Evolutionary conservation across 2,888 invertebrate species (phyloP).

Genomic region (Tetanocera ferruginea): DNA sequence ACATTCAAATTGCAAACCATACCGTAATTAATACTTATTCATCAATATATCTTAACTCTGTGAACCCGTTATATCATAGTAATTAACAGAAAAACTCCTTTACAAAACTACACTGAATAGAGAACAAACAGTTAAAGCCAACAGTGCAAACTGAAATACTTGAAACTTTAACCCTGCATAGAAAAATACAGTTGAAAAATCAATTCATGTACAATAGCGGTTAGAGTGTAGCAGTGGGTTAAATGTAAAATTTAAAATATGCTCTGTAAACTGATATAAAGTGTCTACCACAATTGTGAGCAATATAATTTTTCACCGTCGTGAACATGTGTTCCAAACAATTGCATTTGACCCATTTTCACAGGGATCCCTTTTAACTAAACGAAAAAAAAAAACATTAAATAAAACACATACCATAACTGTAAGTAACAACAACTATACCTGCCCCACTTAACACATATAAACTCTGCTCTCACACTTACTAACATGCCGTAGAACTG

Average conservation of each 20-base stretch:
- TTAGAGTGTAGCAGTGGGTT: neutral
- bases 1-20: too few species aligned
- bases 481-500: neutral
- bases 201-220: too few species aligned
- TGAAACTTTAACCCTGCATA: too few species aligned
- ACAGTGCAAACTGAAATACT: too few species aligned
- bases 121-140: too few species aligned
- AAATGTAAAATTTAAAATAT: too few species aligned
- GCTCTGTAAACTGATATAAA: neutral
- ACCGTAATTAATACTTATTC: too few species aligned
- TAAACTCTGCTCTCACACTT: neutral
- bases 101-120: too few species aligned
- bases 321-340: constrained; percentile 21
- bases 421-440: constrained; percentile 3
- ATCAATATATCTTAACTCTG: too few species aligned
- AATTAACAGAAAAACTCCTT: too few species aligned
- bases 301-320: neutral
- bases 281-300: neutral
- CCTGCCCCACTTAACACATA: neutral
- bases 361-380: neutral
- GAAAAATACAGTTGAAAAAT: too few species aligned
- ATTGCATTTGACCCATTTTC: constrained; percentile 33
- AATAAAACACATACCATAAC: neutral
- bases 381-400: neutral
- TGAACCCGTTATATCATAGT: too few species aligned